These are phyloP conservation scores for Sciurus carolinensis DNA, from an alignment of 2,797 vertebrate genomes.

Conservation along the genomic window DNA sequence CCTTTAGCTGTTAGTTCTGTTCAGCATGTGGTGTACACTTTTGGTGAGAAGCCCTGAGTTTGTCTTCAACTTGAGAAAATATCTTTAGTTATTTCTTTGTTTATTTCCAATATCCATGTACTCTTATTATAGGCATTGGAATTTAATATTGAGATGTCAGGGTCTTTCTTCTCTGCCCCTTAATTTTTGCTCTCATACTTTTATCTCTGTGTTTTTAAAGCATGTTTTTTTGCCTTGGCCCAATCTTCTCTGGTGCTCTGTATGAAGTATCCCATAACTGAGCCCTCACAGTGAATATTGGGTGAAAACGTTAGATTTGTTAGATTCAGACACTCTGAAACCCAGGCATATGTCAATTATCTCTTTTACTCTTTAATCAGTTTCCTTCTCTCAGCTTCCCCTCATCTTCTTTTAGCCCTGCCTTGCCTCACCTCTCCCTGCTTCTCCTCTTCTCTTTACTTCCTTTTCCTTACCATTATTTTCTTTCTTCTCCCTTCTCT, in stretches of 20 bases:
- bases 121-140: neutral
- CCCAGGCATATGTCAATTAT: neutral
- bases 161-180: neutral
- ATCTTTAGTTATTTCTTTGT: neutral
- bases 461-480: neutral
- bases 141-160: neutral
- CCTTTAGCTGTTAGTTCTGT: neutral
- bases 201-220: neutral
- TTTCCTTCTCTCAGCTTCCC: neutral
- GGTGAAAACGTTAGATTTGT: neutral
- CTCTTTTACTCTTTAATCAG: neutral
- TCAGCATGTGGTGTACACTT: neutral
- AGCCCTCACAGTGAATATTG: neutral
- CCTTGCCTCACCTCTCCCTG: neutral
- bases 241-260: neutral
- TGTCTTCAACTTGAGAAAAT: conserved; percentile 27
- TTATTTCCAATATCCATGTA: neutral
- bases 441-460: neutral
- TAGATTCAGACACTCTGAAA: neutral
- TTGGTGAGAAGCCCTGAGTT: neutral
- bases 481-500: too few species aligned
- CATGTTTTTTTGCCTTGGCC: neutral
- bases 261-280: neutral
- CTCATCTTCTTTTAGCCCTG: neutral
- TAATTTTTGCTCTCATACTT: neutral